phyloP scores from a whole-genome alignment of 2,113 vertebrate genomes.

The Cynopterus brachyotis region DNA sequence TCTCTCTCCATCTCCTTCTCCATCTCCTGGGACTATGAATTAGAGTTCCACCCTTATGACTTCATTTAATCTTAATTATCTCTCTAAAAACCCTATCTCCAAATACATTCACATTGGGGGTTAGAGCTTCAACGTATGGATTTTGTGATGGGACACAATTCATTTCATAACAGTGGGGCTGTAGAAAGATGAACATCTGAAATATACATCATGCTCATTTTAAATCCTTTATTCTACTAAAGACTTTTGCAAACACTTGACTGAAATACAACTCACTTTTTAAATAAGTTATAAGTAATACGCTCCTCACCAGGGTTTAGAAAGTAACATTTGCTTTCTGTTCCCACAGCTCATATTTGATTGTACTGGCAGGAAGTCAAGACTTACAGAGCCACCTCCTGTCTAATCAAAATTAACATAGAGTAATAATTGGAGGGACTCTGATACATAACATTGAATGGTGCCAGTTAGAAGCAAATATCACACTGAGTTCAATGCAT shows the following conservation, averaged over 20 bases:
- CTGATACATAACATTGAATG: conserved; percentile 73
- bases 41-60: not conserved
- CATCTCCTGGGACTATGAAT: too few species aligned
- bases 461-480: conserved; percentile 76
- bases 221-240: not conserved
- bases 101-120: not conserved
- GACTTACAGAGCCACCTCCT: conserved; percentile 81
- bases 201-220: not conserved
- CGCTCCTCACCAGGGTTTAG: conserved; percentile 71
- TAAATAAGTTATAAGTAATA: conserved; percentile 68
- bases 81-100: not conserved
- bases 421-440: conserved; percentile 81
- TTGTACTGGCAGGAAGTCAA: conserved; percentile 84
- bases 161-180: not conserved
- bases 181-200: not conserved
- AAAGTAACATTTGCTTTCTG: conserved; percentile 83
- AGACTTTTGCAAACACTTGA: conserved; percentile 45
- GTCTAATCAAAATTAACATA: conserved; percentile 86
- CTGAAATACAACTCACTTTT: conserved; percentile 63
- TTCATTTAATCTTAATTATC: not conserved
- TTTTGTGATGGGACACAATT: not conserved
- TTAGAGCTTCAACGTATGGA: not conserved
- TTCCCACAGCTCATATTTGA: conserved; percentile 80
- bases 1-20: not conserved
- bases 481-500: conserved; percentile 47